Base-by-base conservation (phyloP, 2,797 vertebrate genomes). In the Zenarchopterus dispar region DNA sequence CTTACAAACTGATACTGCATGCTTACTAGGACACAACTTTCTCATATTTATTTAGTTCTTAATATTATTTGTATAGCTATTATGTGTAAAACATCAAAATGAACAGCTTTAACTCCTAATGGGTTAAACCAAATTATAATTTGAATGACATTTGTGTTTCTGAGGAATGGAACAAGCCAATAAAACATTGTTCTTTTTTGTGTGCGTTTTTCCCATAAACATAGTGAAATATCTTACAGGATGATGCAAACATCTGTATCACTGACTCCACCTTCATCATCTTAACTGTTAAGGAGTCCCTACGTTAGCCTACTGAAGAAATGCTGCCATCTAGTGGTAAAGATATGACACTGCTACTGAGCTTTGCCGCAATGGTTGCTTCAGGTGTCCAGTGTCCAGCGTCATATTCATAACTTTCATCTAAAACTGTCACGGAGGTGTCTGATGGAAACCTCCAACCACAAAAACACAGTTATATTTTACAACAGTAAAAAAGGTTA, bases 291-390 rank as follows among this genome's bases (percentile, higher is more conserved):
- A 19, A 42, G 9, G 3, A 46, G 21, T 5, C 5, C 11, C 11
- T 1, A 21, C 11, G 5, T 2, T 1, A 22, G 19, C 13, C 3
- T 42, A 1, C n/a, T 41, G 46, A 9, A 28, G 13, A 60, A 60
- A 10, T 75, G 23, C 56, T 56, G 56, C 60, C 65, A 44, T 41
- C 71, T 74, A 13, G 36, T 64, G 71, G 55, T 15, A 6, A 59
- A 43, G 3, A 8, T 54, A 23, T 18, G 6, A 33, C 7, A 46
- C 2, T 15, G 19, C 17, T 18, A 24, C 17, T 44, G 17, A 24
- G 17, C 24, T 46, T 3, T 4, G 8, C 6, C 4, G 23, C 3
- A 18, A 7, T 1, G 10, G 1, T 6, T 10, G 28, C n/a, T 13
- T 23, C 46, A 33, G 16, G 3, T 52, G 9, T n/a, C 17, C 8